Conservation (phyloP, 2,113 vertebrate species). For the Phocoena phocoena region DNA sequence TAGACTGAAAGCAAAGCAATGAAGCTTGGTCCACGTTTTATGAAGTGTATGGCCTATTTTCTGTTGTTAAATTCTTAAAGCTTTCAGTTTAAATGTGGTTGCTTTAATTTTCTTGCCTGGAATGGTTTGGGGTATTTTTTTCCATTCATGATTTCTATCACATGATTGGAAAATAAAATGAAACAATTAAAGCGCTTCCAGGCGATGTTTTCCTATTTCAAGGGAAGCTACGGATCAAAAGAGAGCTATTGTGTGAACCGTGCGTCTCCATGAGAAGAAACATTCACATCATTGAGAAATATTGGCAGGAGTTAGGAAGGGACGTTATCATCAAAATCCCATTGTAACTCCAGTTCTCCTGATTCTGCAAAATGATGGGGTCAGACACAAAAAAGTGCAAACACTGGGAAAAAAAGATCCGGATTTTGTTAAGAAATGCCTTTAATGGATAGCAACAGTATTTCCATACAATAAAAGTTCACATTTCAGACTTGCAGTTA, state of each 20-base stretch:
- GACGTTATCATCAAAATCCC: conserved; percentile 67
- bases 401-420: background rate
- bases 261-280: conserved; percentile 80
- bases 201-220: conserved; percentile 82
- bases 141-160: conserved; percentile 80
- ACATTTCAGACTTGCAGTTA: conserved; percentile 56
- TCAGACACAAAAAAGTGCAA: conserved; percentile 59
- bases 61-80: conserved; percentile 27
- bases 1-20: background rate
- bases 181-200: conserved; percentile 84
- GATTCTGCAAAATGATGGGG: conserved; percentile 26
- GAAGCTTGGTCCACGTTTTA: background rate
- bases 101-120: conserved; percentile 64
- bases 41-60: conserved; percentile 20
- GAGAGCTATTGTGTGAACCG: conserved; percentile 82
- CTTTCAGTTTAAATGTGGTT: conserved; percentile 46
- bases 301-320: conserved; percentile 74
- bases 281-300: conserved; percentile 83
- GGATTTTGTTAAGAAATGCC: conserved; percentile 35
- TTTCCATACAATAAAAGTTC: conserved; percentile 50
- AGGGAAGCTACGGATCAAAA: conserved; percentile 81
- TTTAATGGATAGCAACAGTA: conserved; percentile 57
- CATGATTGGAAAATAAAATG: conserved; percentile 77
- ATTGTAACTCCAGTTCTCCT: conserved; percentile 64
- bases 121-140: conserved; percentile 16